phyloP scores from a whole-genome alignment of 2,888 invertebrate species.

The Himalopsyche anomala region DNA sequence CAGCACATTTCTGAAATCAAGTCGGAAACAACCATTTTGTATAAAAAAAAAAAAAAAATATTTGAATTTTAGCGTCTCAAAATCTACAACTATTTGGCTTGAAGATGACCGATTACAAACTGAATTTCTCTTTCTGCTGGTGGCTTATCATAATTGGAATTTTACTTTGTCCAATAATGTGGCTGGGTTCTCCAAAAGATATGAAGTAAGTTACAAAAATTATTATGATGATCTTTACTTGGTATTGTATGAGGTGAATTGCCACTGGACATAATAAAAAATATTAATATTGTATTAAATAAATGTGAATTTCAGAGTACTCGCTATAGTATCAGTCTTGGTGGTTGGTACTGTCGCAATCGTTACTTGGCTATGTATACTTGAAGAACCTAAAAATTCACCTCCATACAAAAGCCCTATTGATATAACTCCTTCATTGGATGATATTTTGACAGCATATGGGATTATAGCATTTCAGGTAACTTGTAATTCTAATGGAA shows the following conservation, averaged over 20 bases:
- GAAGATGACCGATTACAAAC: slow-evolving; percentile 80
- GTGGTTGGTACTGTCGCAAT: slow-evolving; percentile 81
- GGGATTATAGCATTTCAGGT: slow-evolving; percentile 83
- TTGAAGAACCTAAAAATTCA: slow-evolving; percentile 72
- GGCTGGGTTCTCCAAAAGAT: slow-evolving; percentile 94
- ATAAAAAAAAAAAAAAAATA: not conserved
- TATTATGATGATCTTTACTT: no score
- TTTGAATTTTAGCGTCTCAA: slow-evolving; percentile 80
- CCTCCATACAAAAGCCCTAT: slow-evolving; percentile 66
- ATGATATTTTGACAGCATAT: slow-evolving; percentile 79
- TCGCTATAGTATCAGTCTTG: slow-evolving; percentile 81
- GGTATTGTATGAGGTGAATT: no score
- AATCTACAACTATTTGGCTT: slow-evolving; percentile 87
- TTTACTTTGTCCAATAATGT: slow-evolving; percentile 87
- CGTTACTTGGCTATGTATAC: slow-evolving; percentile 82
- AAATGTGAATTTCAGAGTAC: slow-evolving; percentile 73
- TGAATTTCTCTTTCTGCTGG: slow-evolving; percentile 87
- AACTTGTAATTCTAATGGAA: slow-evolving; percentile 16
- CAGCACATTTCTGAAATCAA: not conserved
- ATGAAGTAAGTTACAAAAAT: slow-evolving; percentile 83
- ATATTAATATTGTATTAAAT: no score
- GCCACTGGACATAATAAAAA: no score
- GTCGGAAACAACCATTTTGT: not conserved
- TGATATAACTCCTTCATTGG: slow-evolving; percentile 71
- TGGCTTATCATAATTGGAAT: slow-evolving; percentile 88